Conservation (phyloP, 2,888 invertebrate genomes). For the Imbricaverruca yamaguchii region DNA sequence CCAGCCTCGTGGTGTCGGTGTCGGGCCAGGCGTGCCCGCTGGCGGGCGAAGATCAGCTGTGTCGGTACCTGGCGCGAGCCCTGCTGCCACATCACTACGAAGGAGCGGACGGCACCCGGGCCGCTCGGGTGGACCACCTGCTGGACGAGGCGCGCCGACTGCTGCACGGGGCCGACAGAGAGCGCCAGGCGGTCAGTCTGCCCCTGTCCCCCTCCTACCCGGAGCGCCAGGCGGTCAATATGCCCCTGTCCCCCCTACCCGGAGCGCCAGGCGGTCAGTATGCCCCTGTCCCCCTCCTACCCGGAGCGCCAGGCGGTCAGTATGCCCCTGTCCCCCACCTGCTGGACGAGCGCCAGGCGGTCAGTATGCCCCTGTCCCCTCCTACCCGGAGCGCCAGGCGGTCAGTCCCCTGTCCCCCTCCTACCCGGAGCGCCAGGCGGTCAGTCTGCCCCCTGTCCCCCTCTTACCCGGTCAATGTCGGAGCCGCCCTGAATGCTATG, state of each 20-base stretch:
- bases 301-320: too few relatives aligned
- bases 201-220: too few relatives aligned
- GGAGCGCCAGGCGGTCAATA: not conserved
- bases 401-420: not conserved
- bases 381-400: too few relatives aligned
- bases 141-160: not conserved
- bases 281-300: too few relatives aligned
- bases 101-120: not conserved
- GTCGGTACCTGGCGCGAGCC: not conserved
- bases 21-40: not conserved
- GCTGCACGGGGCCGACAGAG: not conserved
- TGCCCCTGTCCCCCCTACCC: too few relatives aligned
- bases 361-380: too few relatives aligned
- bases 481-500: too few relatives aligned
- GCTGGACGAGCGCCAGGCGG: too few relatives aligned
- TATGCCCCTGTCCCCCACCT: too few relatives aligned
- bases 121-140: not conserved
- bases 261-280: not conserved
- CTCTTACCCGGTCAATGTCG: too few relatives aligned
- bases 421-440: not conserved
- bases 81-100: slow-evolving; percentile 3
- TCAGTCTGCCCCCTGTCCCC: slow-evolving; percentile 10
- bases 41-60: slow-evolving; percentile 5
- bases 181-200: slow-evolving; percentile 2
- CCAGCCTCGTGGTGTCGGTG: not conserved